Evolutionary conservation across 2,888 invertebrate species (phyloP).

Genomic region (Eupithecia abbreviata): DNA sequence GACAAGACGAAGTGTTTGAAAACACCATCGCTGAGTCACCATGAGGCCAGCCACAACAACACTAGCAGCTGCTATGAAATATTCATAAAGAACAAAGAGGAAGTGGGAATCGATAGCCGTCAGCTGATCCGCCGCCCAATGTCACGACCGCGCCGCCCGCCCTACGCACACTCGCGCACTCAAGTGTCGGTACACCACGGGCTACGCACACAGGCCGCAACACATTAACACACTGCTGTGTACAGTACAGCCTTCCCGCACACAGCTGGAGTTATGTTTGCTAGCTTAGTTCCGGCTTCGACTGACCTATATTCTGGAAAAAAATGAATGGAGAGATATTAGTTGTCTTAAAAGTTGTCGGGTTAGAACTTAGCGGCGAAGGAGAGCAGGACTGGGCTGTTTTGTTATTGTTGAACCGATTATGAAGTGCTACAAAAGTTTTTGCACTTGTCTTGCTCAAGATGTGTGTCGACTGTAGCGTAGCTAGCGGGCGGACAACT

Average conservation of each 20-base stretch:
- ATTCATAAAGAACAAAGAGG: slow-evolving; percentile 77
- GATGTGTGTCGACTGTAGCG: too few relatives aligned
- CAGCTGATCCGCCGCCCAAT: slow-evolving; percentile 82
- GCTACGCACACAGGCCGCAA: not conserved
- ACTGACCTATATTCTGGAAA: slow-evolving; percentile 28
- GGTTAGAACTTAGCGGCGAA: not conserved
- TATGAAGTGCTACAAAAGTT: not conserved
- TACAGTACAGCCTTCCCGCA: slow-evolving; percentile 22
- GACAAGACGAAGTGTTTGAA: not conserved
- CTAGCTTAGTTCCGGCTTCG: slow-evolving; percentile 26
- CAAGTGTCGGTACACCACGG: not conserved
- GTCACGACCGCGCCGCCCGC: slow-evolving; percentile 71
- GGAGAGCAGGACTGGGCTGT: not conserved
- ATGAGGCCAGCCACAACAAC: slow-evolving; percentile 59
- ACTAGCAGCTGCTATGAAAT: slow-evolving; percentile 65
- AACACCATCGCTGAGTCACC: slow-evolving; percentile 20
- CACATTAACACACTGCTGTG: not conserved
- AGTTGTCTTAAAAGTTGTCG: slow-evolving; percentile 16
- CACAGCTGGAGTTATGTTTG: slow-evolving; percentile 10
- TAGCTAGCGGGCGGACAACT: too few relatives aligned
- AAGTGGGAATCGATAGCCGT: slow-evolving; percentile 78
- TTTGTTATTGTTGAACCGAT: not conserved
- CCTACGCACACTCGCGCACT: slow-evolving; percentile 45
- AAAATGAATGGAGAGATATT: slow-evolving; percentile 13
- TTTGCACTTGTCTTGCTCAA: too few relatives aligned